Conservation (phyloP, 2,113 vertebrate species). For the Phylloscopus trochiloides region DNA sequence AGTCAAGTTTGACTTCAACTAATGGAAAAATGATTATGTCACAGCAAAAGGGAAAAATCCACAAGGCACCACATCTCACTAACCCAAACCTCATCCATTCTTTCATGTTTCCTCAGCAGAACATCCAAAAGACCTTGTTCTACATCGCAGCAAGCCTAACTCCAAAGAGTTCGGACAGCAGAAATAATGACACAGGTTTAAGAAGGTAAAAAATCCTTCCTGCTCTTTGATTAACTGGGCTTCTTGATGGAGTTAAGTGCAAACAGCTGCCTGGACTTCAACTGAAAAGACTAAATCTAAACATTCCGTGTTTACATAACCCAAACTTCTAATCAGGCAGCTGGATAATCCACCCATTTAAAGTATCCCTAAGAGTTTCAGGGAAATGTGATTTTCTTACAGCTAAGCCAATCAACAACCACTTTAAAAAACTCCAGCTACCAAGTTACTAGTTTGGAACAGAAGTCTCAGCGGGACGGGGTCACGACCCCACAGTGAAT, state of each 20-base stretch:
- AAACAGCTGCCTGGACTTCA: constrained; percentile 81
- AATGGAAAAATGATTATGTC: constrained; percentile 53
- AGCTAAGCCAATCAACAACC: constrained; percentile 73
- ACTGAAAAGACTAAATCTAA: constrained; percentile 82
- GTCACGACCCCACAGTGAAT: constrained; percentile 51
- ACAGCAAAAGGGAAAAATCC: constrained; percentile 54
- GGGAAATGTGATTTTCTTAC: constrained; percentile 78
- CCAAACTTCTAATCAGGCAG: constrained; percentile 81
- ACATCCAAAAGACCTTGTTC: constrained; percentile 53
- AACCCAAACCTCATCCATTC: constrained; percentile 54
- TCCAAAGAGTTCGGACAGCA: constrained; percentile 71
- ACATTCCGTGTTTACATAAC: constrained; percentile 81
- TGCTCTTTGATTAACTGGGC: constrained; percentile 80
- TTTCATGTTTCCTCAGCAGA: constrained; percentile 51
- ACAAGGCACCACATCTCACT: constrained; percentile 34
- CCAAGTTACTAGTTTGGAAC: constrained; percentile 50
- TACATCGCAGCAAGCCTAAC: constrained; percentile 55
- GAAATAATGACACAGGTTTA: constrained; percentile 76
- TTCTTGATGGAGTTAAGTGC: constrained; percentile 79
- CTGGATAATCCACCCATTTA: constrained; percentile 81
- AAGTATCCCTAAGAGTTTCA: constrained; percentile 79
- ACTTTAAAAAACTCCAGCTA: constrained; percentile 64
- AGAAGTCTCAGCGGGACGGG: constrained; percentile 29
- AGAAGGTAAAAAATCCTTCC: constrained; percentile 77
- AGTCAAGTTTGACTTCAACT: not conserved